phyloP scores from a whole-genome alignment of 2,113 vertebrate species.

The Eclectus roratus region DNA sequence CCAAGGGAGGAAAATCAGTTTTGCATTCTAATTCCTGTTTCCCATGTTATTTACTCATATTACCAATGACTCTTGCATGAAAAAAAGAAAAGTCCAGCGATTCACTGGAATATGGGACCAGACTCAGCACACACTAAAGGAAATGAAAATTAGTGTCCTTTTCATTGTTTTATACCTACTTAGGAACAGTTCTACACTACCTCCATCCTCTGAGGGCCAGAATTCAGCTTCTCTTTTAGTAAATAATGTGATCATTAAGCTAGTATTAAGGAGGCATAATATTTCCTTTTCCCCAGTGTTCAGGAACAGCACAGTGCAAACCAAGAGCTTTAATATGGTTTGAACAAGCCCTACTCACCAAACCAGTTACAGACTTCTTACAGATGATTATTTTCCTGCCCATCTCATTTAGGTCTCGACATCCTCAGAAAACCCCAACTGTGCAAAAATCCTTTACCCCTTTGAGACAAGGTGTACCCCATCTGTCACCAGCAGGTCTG shows the following conservation, averaged over 20 bases:
- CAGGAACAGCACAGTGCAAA: background rate
- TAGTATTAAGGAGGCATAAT: background rate
- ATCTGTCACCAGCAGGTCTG: background rate
- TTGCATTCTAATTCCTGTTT: background rate
- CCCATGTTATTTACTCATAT: background rate
- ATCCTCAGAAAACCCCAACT: background rate
- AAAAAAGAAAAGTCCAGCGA: background rate
- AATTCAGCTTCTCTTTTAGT: background rate
- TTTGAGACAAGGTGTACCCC: background rate
- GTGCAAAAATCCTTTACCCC: no score
- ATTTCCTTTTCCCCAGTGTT: background rate
- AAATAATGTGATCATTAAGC: background rate
- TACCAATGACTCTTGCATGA: background rate
- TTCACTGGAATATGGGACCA: background rate
- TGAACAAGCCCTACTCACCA: background rate
- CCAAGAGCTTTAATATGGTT: background rate
- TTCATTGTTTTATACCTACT: background rate
- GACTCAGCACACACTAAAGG: background rate
- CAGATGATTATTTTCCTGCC: background rate
- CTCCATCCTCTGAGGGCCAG: background rate
- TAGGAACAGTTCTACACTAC: background rate
- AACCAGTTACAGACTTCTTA: background rate
- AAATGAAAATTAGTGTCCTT: background rate
- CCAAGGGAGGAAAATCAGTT: background rate
- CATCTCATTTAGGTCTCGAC: background rate